Conservation (phyloP, 2,113 vertebrate species). For the Nesogale talazaci region DNA sequence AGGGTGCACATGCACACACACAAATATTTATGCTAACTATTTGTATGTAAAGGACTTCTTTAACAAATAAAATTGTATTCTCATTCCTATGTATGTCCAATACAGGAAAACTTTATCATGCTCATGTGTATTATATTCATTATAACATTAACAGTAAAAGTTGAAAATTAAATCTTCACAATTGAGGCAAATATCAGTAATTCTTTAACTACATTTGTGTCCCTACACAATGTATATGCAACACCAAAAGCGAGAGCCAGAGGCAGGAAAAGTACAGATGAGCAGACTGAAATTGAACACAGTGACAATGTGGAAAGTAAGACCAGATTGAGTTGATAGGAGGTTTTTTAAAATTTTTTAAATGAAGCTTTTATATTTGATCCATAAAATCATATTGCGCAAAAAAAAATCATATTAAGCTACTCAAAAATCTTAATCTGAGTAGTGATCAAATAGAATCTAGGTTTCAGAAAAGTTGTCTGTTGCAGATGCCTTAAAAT, state of each 20-base stretch:
- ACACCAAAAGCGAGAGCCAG: neutral
- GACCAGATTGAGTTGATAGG: neutral
- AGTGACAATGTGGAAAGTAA: neutral
- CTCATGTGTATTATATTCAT: neutral
- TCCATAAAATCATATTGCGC: slow-evolving; percentile 38
- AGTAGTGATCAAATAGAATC: slow-evolving; percentile 29
- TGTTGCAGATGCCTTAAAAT: neutral
- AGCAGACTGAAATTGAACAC: slow-evolving; percentile 4
- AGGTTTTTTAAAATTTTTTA: no score
- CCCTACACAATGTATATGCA: neutral
- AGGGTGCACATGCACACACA: neutral
- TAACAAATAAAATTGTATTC: neutral
- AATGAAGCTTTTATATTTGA: slow-evolving; percentile 40
- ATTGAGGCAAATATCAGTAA: neutral
- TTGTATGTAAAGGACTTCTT: neutral
- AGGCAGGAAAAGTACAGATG: neutral
- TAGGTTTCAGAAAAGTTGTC: slow-evolving; percentile 18
- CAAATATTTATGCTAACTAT: neutral
- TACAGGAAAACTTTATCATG: neutral
- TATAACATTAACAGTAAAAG: neutral
- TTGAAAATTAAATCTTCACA: neutral
- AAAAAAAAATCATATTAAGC: slow-evolving; percentile 34
- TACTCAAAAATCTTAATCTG: slow-evolving; percentile 39
- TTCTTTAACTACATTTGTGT: neutral
- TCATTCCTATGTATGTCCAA: neutral